Conservation (phyloP, 2,888 invertebrate genomes). For the Drosophila monieri region DNA sequence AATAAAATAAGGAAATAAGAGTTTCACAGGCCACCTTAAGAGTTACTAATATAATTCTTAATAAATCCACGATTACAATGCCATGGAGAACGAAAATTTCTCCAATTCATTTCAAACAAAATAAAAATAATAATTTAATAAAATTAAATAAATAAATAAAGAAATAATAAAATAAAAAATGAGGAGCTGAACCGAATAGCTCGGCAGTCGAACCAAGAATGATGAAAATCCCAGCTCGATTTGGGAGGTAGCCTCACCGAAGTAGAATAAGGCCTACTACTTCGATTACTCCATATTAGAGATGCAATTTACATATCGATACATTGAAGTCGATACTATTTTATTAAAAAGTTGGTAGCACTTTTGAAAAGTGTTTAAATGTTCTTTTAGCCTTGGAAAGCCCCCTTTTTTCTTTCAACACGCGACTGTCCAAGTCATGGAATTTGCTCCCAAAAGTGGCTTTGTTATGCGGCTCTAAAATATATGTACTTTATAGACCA, state of each 20-base stretch:
- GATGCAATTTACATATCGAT: neutral
- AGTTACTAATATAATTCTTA: no score
- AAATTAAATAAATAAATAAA: neutral
- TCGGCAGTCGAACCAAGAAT: neutral
- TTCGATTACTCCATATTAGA: neutral
- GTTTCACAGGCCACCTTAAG: no score
- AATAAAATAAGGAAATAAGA: no score
- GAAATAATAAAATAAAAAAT: neutral
- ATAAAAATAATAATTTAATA: neutral
- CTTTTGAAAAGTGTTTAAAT: neutral
- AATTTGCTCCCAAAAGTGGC: slow-evolving; percentile 41
- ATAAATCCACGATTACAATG: no score
- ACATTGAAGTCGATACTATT: neutral
- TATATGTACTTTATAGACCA: slow-evolving; percentile 13
- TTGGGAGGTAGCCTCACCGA: neutral
- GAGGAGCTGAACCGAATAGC: neutral
- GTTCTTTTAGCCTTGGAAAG: neutral
- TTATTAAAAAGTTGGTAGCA: neutral
- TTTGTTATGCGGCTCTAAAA: slow-evolving; percentile 31
- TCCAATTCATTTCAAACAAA: neutral
- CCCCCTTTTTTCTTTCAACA: slow-evolving; percentile 7
- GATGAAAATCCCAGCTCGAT: neutral
- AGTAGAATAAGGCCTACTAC: neutral
- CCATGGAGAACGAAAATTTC: no score
- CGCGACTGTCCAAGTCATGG: slow-evolving; percentile 41